Conservation (phyloP, 2,888 invertebrate genomes). For the Digitonthophagus gazella region DNA sequence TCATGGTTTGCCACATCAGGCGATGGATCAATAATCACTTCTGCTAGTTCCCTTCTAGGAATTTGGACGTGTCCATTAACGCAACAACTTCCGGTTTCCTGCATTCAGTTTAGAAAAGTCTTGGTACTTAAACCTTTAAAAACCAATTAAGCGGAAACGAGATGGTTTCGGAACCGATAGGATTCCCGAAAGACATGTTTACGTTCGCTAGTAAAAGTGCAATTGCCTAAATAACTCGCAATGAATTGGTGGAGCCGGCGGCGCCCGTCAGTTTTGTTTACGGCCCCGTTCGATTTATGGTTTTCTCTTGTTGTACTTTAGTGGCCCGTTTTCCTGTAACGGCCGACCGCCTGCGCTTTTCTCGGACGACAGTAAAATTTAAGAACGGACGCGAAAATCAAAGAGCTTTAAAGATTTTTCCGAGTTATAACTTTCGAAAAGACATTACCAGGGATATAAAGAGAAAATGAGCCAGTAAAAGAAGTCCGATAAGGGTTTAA, state of each 20-base stretch:
- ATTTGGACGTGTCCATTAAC: no score
- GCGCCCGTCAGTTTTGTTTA: not conserved
- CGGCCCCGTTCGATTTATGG: not conserved
- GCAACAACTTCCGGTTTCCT: no score
- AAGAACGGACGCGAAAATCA: not conserved
- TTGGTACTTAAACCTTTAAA: not conserved
- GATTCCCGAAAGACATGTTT: not conserved
- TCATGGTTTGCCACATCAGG: not conserved
- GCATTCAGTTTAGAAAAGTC: no score
- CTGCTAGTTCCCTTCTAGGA: no score
- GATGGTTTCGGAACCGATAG: not conserved
- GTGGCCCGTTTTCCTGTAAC: no score
- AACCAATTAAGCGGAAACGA: not conserved
- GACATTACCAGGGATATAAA: not conserved
- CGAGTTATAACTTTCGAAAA: not conserved
- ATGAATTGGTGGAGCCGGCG: not conserved
- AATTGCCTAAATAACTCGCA: not conserved
- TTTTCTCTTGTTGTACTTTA: not conserved
- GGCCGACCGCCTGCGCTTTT: not conserved
- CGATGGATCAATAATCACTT: not conserved
- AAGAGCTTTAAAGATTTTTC: not conserved
- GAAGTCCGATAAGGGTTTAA: not conserved
- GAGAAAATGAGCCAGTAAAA: not conserved
- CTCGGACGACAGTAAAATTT: not conserved
- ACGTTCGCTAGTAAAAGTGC: not conserved